Base-by-base conservation (phyloP, 2,888 invertebrate genomes). In the Dryocosmus kuriphilus region DNA sequence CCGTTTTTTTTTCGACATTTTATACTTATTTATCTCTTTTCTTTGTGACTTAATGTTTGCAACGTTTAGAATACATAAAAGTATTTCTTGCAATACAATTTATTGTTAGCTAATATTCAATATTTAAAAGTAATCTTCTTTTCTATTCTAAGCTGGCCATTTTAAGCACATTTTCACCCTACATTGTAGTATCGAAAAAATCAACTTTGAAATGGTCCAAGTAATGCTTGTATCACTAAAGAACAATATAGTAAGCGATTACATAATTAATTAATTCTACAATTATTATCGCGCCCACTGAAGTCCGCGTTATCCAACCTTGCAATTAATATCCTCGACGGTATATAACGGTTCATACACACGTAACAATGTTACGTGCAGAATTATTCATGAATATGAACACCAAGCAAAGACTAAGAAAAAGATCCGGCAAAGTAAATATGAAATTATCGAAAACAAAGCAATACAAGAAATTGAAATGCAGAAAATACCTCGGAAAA, bases 241-340 rank as follows among this genome's bases (percentile, higher is more conserved):
- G 46, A 67, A 27, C 11, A n/a, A 55, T 71, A 71, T 71, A 71
- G n/a, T 19, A 27, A 24, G 16, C 22, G 41, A 32, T 27, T 27
- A 19, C 51, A 30, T 24, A 80, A 82, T 81, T 79, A 82, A 82
- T 82, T 79, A 80, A 85, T 83, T 51, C 60, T 75, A 79, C 79
- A 75, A 78, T 83, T 81, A 80, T 62, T 32, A 24, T 81, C 67
- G 57, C 81, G 80, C 82, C 86, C 80, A 85, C 86, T 62, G 79
- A 65, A 83, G 82, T 83, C 82, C 81, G 73, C 75, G 16, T 76
- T 76, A 62, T 46, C 73, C 62, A 82, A 81, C 83, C 86, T 86
- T 85, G 83, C 73, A 76, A 80, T 85, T 82, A 80, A 83, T 85
- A 83, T 81, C 46, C 78, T 82, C 77, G 73, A 63, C 73, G 63